Evolutionary conservation across 2,888 invertebrate genomes (phyloP).

Genomic region (Parnassius smintheus): DNA sequence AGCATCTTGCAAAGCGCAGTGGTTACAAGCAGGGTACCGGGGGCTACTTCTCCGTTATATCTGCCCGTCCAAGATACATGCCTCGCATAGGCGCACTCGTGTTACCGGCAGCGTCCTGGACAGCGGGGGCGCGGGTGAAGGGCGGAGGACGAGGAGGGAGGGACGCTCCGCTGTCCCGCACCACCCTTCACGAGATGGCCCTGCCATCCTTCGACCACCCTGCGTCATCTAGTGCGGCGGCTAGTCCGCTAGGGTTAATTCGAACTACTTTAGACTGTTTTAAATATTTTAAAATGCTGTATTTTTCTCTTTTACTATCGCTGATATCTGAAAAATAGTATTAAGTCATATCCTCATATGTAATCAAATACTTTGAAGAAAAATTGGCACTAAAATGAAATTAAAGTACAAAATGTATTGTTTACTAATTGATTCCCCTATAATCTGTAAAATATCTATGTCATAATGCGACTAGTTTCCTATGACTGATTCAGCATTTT

Average conservation of each 20-base stretch:
- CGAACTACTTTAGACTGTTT: conserved; percentile 64
- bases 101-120: conserved; percentile 78
- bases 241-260: conserved; percentile 77
- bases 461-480: too few species aligned
- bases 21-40: conserved; percentile 71
- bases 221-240: conserved; percentile 76
- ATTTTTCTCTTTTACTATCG: not conserved
- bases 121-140: conserved; percentile 44
- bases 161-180: conserved; percentile 37
- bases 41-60: conserved; percentile 81
- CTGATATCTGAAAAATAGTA: too few species aligned
- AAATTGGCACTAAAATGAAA: too few species aligned
- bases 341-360: too few species aligned
- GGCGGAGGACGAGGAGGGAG: conserved; percentile 32
- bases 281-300: conserved; percentile 64
- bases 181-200: conserved; percentile 37
- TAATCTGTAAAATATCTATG: too few species aligned
- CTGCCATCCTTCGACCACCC: conserved; percentile 47
- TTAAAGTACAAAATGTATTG: too few species aligned
- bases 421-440: too few species aligned
- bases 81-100: conserved; percentile 81
- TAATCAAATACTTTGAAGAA: too few species aligned
- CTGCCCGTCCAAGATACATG: conserved; percentile 81
- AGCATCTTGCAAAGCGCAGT: conserved; percentile 46
- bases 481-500: too few species aligned